These are phyloP conservation scores for Darevskia nairensis DNA, from an alignment of 2,797 vertebrate genomes.

Conservation along the genomic window DNA sequence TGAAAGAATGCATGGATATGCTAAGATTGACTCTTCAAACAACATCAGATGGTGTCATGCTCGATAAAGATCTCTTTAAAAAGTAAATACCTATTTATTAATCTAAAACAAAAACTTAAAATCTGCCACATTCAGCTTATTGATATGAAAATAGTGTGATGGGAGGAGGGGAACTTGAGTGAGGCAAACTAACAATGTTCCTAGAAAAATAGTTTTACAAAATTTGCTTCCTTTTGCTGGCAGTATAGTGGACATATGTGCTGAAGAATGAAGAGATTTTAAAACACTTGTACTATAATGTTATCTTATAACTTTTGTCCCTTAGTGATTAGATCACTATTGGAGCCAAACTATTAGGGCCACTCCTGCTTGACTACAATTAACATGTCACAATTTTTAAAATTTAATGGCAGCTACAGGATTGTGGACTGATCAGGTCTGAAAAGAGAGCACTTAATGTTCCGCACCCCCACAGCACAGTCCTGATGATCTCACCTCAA, in stretches of 20 bases:
- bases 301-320: neutral
- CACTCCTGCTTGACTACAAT: neutral
- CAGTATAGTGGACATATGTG: neutral
- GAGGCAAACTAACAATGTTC: neutral
- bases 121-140: neutral
- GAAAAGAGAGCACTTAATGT: neutral
- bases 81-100: constrained; percentile 84
- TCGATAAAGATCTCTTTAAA: constrained; percentile 98
- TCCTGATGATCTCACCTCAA: too few relatives aligned
- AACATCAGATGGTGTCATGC: constrained; percentile 93
- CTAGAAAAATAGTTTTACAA: neutral
- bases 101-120: neutral
- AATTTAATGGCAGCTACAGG: neutral
- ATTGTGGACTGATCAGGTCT: neutral
- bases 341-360: neutral
- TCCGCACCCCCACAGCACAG: too few relatives aligned
- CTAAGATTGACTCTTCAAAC: constrained; percentile 94
- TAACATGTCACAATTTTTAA: neutral
- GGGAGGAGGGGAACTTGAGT: neutral
- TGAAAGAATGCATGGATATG: constrained; percentile 99
- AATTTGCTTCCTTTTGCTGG: neutral
- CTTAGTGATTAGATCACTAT: neutral
- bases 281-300: neutral
- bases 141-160: neutral
- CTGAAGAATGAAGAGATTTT: neutral